A percentile compares a stretch with the other conserved stretches of the same genome.
Evolutionary conservation across 2,888 invertebrate genomes (phyloP).

Genomic region (Polymixis lichenea): DNA sequence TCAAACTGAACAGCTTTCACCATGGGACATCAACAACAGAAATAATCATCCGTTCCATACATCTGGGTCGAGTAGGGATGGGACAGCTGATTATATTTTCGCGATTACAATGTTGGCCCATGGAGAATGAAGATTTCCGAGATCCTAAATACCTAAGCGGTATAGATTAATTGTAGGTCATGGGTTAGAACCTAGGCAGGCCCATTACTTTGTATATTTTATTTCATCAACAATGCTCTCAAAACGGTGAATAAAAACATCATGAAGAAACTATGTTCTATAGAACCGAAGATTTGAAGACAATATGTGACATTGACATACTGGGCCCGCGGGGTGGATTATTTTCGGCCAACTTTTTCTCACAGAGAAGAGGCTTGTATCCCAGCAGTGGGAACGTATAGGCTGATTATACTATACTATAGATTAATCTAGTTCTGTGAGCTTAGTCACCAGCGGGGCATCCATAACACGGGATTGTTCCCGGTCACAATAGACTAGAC

Average conservation of each 20-base stretch:
- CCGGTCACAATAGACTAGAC: constrained; percentile 79
- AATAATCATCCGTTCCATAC: background rate
- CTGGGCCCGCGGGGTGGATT: too few relatives aligned
- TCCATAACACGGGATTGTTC: constrained; percentile 87
- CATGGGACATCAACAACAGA: background rate
- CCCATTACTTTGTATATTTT: too few relatives aligned
- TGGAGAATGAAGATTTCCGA: background rate
- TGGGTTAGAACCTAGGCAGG: too few relatives aligned
- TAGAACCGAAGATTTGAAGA: too few relatives aligned
- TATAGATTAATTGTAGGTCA: background rate
- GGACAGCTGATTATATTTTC: background rate
- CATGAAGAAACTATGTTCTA: too few relatives aligned
- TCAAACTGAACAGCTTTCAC: background rate
- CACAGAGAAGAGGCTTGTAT: too few relatives aligned
- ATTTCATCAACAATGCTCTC: too few relatives aligned
- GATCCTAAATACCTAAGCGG: constrained; percentile 24
- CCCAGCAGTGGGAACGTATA: too few relatives aligned
- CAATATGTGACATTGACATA: too few relatives aligned
- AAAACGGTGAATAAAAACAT: too few relatives aligned
- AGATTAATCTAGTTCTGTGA: constrained; percentile 58
- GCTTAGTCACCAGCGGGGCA: constrained; percentile 81
- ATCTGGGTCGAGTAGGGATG: background rate
- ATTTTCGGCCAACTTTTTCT: too few relatives aligned
- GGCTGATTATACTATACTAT: too few relatives aligned
- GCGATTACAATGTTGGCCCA: background rate